phyloP scores from a whole-genome alignment of 2,113 vertebrate species.

The Otus sunia region DNA sequence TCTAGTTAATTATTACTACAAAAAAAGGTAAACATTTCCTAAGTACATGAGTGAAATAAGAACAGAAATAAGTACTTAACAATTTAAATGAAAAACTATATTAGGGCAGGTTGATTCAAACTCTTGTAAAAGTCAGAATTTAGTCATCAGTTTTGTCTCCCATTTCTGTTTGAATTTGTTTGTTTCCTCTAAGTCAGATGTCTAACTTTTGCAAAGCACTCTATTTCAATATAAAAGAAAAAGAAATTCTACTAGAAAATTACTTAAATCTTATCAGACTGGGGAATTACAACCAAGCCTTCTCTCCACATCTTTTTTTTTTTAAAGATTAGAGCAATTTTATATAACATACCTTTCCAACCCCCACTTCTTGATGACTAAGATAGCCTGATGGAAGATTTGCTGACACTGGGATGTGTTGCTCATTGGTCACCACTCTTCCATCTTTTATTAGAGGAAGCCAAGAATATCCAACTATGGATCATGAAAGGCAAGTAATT shows the following conservation, averaged over 20 bases:
- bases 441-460: conserved; percentile 94
- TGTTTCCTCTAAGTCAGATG: background rate
- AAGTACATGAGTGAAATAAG: background rate
- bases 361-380: conserved; percentile 81
- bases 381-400: conserved; percentile 93
- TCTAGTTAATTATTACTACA: background rate
- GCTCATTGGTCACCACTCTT: conserved; percentile 89
- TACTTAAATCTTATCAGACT: background rate
- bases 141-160: background rate
- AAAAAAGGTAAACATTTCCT: background rate
- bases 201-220: background rate
- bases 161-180: background rate
- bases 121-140: background rate
- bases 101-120: background rate
- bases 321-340: background rate
- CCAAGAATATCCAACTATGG: conserved; percentile 94
- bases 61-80: background rate
- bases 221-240: background rate
- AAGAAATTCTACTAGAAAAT: background rate
- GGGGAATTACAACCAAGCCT: background rate
- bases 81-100: background rate
- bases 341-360: conserved; percentile 82
- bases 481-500: background rate
- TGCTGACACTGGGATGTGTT: conserved; percentile 86
- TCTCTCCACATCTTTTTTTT: background rate